Percentiles rank a stretch among this genome's conserved stretches.
Evolutionary conservation across 92 coral and sea anemone species (phyloP).

Genomic region (Desmophyllum pertusum): DNA sequence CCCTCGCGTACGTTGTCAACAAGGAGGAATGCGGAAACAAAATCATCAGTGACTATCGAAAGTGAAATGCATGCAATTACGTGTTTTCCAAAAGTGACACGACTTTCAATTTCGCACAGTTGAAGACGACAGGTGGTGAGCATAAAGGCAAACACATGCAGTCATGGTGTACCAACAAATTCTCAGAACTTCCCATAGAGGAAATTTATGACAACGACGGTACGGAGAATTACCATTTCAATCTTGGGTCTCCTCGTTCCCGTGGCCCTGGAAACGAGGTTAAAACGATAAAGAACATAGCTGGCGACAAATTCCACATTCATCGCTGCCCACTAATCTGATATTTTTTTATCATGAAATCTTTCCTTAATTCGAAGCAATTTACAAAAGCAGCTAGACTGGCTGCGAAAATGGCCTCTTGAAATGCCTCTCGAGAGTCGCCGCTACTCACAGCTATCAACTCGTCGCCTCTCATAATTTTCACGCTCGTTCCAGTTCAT

Average conservation of each 20-base stretch:
- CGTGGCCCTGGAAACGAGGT: no score
- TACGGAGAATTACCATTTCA: not conserved
- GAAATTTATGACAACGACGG: not conserved
- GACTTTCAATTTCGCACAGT: not conserved
- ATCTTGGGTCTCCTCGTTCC: no score
- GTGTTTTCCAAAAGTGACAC: not conserved
- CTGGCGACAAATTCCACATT: no score
- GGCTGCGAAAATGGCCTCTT: not conserved
- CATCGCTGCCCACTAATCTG: no score
- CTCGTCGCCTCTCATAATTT: no score
- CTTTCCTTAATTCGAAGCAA: no score
- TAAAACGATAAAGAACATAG: no score
- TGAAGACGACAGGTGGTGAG: not conserved
- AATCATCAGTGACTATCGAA: not conserved
- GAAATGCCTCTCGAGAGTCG: not conserved
- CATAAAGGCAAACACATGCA: not conserved
- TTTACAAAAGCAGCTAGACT: not conserved
- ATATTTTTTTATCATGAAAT: no score
- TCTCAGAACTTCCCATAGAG: not conserved
- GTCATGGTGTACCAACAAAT: not conserved
- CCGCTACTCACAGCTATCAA: no score
- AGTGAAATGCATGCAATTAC: not conserved
- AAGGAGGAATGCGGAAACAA: conserved; percentile 1
- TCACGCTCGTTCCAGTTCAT: no score
- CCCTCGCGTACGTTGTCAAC: not conserved